Percentiles rank a stretch among this genome's conserved stretches.
Evolutionary conservation across 2,888 invertebrate species (phyloP).

Genomic region (Dysmachus trigonus): DNA sequence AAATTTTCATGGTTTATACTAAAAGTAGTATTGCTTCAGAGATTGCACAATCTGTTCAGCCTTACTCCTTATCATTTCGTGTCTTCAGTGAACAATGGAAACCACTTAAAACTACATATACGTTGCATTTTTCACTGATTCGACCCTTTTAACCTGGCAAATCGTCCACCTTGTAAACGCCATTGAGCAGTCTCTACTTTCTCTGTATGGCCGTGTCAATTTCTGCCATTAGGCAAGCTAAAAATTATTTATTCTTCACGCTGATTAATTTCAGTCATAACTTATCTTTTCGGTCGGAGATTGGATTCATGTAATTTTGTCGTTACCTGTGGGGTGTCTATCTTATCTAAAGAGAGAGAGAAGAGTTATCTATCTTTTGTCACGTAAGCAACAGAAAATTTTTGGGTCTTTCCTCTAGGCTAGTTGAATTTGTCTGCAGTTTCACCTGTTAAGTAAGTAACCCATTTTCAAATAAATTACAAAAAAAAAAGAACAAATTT

Average conservation of each 20-base stretch:
- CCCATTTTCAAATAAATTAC: too few relatives aligned
- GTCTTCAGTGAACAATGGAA: background rate
- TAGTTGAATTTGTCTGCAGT: too few relatives aligned
- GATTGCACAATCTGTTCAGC: background rate
- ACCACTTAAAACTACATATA: background rate
- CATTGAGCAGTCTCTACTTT: background rate
- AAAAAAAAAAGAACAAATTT: too few relatives aligned
- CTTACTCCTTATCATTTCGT: background rate
- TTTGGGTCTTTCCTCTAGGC: background rate
- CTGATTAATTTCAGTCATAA: conserved; percentile 19
- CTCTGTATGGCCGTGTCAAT: background rate
- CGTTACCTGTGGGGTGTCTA: background rate
- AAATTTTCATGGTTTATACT: background rate
- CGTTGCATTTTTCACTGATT: background rate
- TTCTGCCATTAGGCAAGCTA: background rate
- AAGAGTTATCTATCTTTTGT: background rate
- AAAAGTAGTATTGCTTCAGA: background rate
- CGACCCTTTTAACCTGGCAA: conserved; percentile 2
- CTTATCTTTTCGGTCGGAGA: background rate
- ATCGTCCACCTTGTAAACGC: background rate
- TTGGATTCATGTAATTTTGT: background rate
- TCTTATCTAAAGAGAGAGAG: background rate
- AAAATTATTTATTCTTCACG: background rate
- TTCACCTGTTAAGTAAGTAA: too few relatives aligned
- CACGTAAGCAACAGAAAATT: background rate